Evolutionary conservation across 1,140 invertebrate species (phyloP).

Genomic region (Pogonognathellus flavescens): DNA sequence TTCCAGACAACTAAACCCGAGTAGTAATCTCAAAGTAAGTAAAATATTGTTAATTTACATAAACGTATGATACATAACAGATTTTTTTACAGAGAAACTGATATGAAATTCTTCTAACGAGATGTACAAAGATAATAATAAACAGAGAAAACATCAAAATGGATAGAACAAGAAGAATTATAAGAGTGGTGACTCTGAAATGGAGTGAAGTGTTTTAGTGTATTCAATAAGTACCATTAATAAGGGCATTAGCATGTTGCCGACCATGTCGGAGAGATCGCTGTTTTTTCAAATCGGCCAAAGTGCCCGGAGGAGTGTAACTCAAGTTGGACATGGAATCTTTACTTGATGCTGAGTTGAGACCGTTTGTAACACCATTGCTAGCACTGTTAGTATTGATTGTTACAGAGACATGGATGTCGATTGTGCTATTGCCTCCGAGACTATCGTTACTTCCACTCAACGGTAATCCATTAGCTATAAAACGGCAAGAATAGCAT

Average conservation of each 20-base stretch:
- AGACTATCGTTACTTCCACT: conserved; percentile 60
- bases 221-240: conserved; percentile 55
- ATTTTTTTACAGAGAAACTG: too few relatives aligned
- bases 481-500: conserved; percentile 21
- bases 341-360: background rate
- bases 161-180: conserved; percentile 2
- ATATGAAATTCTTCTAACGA: too few relatives aligned
- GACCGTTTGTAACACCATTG: conserved; percentile 48
- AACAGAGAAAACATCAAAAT: too few relatives aligned
- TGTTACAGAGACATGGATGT: conserved; percentile 69
- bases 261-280: conserved; percentile 68
- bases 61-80: too few relatives aligned
- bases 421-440: conserved; percentile 67
- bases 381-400: conserved; percentile 67
- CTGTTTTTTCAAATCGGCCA: conserved; percentile 72
- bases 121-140: too few relatives aligned
- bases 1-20: too few relatives aligned
- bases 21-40: too few relatives aligned
- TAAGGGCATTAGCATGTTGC: conserved; percentile 52
- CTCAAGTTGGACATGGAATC: conserved; percentile 33
- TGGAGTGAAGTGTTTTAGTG: conserved; percentile 10
- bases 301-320: conserved; percentile 68
- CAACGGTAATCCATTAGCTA: conserved; percentile 51
- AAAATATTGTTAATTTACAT: too few relatives aligned
- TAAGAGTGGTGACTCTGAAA: background rate